Evolutionary conservation across 2,888 invertebrate species (phyloP), one percentile per base, ranked within the genome.

Genomic region (Cosmopolites sordidus): DNA sequence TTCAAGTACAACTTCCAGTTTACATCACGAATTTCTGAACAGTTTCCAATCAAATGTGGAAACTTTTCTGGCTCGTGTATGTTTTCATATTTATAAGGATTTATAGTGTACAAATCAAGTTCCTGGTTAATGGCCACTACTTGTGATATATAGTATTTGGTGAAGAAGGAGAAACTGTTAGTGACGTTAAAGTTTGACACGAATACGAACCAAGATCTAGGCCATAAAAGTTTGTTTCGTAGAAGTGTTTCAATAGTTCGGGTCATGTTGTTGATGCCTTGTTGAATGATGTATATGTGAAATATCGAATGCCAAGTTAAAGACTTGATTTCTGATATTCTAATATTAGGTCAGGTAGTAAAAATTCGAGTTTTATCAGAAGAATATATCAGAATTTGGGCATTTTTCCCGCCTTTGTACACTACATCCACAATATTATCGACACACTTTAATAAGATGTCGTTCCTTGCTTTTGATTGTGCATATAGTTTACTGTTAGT

Each of bases 1-100:
- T 4, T 15, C 12, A 16, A 8, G 27, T 43, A 44, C 1, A 39
- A 15, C 11, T 27, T 22, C 6, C 12, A 14, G 14, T 38, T 4
- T 16, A 33, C 30, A 38, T 18, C 16, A 3, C 17, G 2, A 16
- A 44, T 40, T 3, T 44, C 9, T 11, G 37, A 12, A 39, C 54
- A 54, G 11, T 43, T 16, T 14, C 47, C 50, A 5, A 54, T 43
- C 9, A 27, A 16, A 14, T 50, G 18, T 16, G 51, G 54, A n/a
- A 42, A 46, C 5, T 14, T 43, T 12, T 51, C 47, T 30, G 54
- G 54, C 39, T 50, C 16, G 30, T 47, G 22, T 12, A 43, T 39
- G 29, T 22, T 30, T 47, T 54, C 54, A 17, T 47, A 43, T 30
- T 8, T 39, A 33, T 33, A 33, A 12, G 33, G 33, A 33, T 33